Base-by-base conservation (phyloP, 2,888 invertebrate genomes). In the Cyaniris semiargus region DNA sequence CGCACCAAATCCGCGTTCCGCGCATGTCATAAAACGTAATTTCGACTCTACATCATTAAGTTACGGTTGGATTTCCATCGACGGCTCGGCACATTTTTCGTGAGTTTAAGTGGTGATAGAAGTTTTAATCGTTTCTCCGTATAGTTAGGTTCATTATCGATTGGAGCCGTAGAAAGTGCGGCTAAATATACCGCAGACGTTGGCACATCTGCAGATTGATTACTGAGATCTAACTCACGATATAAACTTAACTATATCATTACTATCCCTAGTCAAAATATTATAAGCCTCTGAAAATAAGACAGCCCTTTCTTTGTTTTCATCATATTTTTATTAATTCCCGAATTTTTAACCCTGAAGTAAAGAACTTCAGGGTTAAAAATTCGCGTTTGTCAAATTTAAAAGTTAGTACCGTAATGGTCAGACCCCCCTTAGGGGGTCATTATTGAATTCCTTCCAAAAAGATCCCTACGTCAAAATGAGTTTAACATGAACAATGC, bases 141-240 rank as follows among this genome's bases (percentile, higher is more conserved):
- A 77, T 75, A 79, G 76, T 82, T 82, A 88, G 87, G 89, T 88
- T 81, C 83, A 83, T 85, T 87, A 85, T 90, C 81, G 85, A 86
- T 84, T 85, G 86, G 84, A 84, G 83, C 83, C 81, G 81, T 82
- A 80, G 80, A 83, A 87, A 88, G 89, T 89, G 90, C 91, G 82
- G 86, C 92, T 93, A 93, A 90, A 91, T 87, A 85, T 87, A 92
- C 90, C 87, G 84, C 81, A 86, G 87, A 86, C 88, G 88, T 85
- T 91, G 91, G 90, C 90, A 88, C 91, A 86, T 86, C 87, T 79
- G 84, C 88, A 89, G 89, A 90, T 90, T 91, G 92, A 93, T 93
- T 89, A 88, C 88, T 89, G 91, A 84, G 84, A 84, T 83, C 78
- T 76, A 78, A 76, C 76, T 78, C 8, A 60, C 23, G 21, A 31